These are phyloP conservation scores for Mesochorus sp. DNA, from an alignment of 2,888 invertebrate genomes.

Conservation along the genomic window DNA sequence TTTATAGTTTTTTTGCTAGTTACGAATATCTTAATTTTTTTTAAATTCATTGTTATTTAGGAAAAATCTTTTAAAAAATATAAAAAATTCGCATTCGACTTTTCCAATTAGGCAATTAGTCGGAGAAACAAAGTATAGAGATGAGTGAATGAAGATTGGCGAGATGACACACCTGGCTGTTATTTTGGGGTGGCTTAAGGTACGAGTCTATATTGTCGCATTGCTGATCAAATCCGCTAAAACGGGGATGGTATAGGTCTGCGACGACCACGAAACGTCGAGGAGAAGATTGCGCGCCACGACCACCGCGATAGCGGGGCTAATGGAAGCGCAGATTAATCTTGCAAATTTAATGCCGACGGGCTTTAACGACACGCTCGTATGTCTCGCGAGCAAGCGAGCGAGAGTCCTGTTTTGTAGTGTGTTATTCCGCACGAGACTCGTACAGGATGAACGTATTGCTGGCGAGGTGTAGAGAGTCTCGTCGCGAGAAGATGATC, in stretches of 20 bases:
- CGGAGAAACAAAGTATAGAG: constrained; percentile 55
- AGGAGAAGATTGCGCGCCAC: constrained; percentile 43
- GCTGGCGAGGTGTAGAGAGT: no score
- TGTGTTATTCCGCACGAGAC: constrained; percentile 22
- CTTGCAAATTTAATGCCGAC: constrained; percentile 73
- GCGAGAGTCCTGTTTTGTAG: constrained; percentile 8
- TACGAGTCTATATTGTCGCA: constrained; percentile 16
- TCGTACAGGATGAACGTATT: no score
- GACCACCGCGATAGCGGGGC: constrained; percentile 67
- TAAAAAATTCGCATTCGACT: not conserved
- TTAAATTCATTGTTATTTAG: no score
- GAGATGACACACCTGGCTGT: not conserved
- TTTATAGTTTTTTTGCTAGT: no score
- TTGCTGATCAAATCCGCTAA: constrained; percentile 31
- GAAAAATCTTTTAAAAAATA: no score
- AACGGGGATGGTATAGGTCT: not conserved
- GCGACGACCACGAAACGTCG: constrained; percentile 32
- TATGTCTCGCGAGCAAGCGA: constrained; percentile 38
- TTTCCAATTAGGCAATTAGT: constrained; percentile 52
- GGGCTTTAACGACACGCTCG: constrained; percentile 69
- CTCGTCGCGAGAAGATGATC: not conserved
- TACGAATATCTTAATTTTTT: no score
- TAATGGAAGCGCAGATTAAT: constrained; percentile 75
- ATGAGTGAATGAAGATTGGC: constrained; percentile 27
- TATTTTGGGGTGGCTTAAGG: not conserved